Evolutionary conservation across 1,140 invertebrate genomes (phyloP), one percentile per base, ranked within the genome.

Genomic region (Drosophila nebulosa): DNA sequence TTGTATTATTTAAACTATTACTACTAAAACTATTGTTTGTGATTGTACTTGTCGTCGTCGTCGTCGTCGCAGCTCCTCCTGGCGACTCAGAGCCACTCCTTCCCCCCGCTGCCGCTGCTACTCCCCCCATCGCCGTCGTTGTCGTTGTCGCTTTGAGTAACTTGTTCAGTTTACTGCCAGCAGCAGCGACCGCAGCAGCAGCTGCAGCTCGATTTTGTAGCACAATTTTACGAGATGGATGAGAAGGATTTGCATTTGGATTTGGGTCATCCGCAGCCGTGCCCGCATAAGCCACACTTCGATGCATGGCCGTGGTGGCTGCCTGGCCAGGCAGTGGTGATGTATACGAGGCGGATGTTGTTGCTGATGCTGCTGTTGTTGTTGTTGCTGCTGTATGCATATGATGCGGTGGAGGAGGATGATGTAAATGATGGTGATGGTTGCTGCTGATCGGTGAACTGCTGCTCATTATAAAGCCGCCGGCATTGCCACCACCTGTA

Each of bases 201-300:
- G 79, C 86, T 90, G 90, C 86, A 90, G 90, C 69, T 92, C 69
- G 59, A 30, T 74, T 78, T 92, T 70, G 92, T 90, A 69, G 91
- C 89, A 69, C 92, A 90, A 65, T 92, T 92, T 85, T 85, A 52
- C 81, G 81, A 60, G 90, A 90, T 91, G 65, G 90, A 90, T 72
- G 90, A 88, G 81, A n/a, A n/a, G n/a, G n/a, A n/a, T n/a, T n/a
- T n/a, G n/a, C n/a, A n/a, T n/a, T n/a, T n/a, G 91, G 92, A 65
- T 91, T 92, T 69, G 91, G 90, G 14, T 92, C 93, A 71, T 92
- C 92, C 64, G 92, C 91, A 61, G 92, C 92, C 67, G 92, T 93
- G 77, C 92, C 91, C 60, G 92, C 92, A 83, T 93, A 93, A 12
- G 81, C 81, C 39, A 92, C 90, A 75, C 91, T 92, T 61, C 92